phyloP scores from a whole-genome alignment of 2,797 vertebrate genomes.

The Octomys mimax region DNA sequence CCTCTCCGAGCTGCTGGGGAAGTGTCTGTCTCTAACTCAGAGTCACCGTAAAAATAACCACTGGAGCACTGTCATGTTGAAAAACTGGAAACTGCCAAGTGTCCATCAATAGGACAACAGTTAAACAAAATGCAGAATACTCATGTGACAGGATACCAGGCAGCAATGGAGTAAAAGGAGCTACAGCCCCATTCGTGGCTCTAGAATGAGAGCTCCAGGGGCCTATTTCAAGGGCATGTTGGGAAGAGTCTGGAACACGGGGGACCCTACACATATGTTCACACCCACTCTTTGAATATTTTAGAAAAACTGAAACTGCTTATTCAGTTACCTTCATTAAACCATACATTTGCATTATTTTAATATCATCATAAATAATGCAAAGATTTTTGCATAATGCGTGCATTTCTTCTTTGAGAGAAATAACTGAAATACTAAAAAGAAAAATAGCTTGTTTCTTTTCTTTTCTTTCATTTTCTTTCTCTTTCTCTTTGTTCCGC shows the following conservation, averaged over 20 bases:
- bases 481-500: background rate
- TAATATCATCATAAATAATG: constrained; percentile 1
- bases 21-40: background rate
- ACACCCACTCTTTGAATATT: background rate
- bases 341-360: constrained; percentile 42
- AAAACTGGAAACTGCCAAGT: background rate
- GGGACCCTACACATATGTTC: background rate
- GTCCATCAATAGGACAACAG: background rate
- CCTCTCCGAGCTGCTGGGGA: background rate
- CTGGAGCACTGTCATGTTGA: background rate
- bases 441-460: background rate
- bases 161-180: background rate
- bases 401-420: constrained; percentile 47
- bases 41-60: background rate
- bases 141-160: background rate
- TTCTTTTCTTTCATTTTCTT: background rate
- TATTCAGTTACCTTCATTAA: constrained; percentile 27
- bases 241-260: background rate
- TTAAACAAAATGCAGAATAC: background rate
- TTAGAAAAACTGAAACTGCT: constrained; percentile 8
- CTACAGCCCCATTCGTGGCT: background rate
- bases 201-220: background rate
- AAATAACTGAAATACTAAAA: constrained; percentile 46
- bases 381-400: background rate
- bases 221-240: background rate